phyloP scores from a whole-genome alignment of 2,113 vertebrate species.

The Muscicapa adusta region DNA sequence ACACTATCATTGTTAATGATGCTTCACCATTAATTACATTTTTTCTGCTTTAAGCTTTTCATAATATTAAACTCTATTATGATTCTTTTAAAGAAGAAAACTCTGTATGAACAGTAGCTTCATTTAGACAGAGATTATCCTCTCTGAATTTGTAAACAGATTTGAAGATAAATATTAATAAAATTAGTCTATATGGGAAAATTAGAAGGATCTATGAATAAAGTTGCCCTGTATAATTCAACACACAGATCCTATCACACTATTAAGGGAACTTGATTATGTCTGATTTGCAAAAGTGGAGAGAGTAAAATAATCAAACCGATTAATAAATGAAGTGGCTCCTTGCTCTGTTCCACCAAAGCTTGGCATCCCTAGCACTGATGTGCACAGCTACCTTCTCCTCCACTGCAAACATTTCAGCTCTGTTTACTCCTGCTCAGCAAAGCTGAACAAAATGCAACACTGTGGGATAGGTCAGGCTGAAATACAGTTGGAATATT shows the following conservation, averaged over 20 bases:
- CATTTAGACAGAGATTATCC: neutral
- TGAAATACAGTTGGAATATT: neutral
- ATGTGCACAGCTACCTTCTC: neutral
- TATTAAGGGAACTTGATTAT: constrained; percentile 8
- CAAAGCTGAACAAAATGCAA: neutral
- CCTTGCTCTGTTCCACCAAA: neutral
- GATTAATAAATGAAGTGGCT: neutral
- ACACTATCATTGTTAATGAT: neutral
- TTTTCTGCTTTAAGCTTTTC: neutral
- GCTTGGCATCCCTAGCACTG: neutral
- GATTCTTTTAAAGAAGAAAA: neutral
- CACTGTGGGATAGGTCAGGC: rapidly evolving
- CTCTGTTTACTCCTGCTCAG: neutral
- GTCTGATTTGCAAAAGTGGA: neutral
- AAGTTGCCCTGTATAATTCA: neutral
- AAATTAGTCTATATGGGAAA: neutral
- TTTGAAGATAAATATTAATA: constrained; percentile 43
- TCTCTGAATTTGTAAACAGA: constrained; percentile 4
- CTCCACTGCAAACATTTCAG: neutral
- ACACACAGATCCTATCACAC: neutral
- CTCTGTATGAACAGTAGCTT: neutral
- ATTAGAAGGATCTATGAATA: constrained; percentile 8
- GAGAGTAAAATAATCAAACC: constrained; percentile 10
- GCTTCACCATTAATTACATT: neutral
- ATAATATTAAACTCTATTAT: neutral